phyloP scores from a whole-genome alignment of 2,113 vertebrate genomes.

The Felis chaus region DNA sequence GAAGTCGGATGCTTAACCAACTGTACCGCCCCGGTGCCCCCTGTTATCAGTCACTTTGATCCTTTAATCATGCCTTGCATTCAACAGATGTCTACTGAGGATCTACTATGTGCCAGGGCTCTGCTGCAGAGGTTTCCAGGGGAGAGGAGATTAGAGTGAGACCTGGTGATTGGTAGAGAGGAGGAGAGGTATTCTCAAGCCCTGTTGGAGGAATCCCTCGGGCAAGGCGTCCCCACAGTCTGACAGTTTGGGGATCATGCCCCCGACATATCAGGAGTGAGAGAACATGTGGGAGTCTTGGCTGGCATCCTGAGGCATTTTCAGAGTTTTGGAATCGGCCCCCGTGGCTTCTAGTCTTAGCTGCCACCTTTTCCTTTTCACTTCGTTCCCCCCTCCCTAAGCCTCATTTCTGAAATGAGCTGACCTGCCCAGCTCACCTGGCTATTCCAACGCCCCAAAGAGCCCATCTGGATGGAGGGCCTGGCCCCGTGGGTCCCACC shows the following conservation, averaged over 20 bases:
- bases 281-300: accelerated
- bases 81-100: not conserved
- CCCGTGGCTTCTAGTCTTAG: not conserved
- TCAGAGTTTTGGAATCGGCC: not conserved
- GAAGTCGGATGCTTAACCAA: no score
- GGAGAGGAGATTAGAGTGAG: not conserved
- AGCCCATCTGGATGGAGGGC: not conserved
- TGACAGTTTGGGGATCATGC: no score
- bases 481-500: no score
- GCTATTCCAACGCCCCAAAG: not conserved
- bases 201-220: not conserved
- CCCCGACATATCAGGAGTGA: not conserved
- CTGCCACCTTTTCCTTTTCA: not conserved
- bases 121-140: not conserved
- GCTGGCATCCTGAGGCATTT: not conserved
- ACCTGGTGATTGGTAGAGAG: not conserved
- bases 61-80: not conserved
- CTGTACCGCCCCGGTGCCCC: no score
- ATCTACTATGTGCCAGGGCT: not conserved
- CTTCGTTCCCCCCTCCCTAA: not conserved
- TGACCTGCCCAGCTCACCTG: not conserved
- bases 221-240: not conserved
- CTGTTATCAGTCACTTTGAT: not conserved
- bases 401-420: not conserved
- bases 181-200: not conserved